Evolutionary conservation across 2,113 vertebrate genomes (phyloP).

Genomic region (Brienomyrus longianalis): DNA sequence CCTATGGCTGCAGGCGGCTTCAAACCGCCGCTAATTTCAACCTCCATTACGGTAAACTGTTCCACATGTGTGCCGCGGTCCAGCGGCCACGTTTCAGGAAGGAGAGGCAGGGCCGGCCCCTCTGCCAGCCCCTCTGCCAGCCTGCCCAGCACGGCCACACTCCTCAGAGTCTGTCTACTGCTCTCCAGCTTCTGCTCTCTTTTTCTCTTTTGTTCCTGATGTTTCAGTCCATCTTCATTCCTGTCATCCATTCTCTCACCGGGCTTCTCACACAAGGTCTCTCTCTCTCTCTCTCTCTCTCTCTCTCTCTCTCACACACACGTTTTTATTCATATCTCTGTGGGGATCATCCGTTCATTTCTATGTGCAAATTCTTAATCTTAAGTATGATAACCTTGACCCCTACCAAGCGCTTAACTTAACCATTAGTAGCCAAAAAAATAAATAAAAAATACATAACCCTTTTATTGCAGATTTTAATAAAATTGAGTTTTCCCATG

Average conservation of each 20-base stretch:
- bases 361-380: not conserved
- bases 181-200: constrained; percentile 1
- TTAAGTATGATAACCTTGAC: not conserved
- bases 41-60: constrained; percentile 78
- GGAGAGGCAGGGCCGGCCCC: constrained; percentile 54
- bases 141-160: not conserved
- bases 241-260: not conserved
- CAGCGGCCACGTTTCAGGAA: constrained; percentile 72
- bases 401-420: not conserved
- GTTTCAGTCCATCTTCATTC: not conserved
- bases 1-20: constrained; percentile 72
- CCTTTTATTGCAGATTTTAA: not conserved
- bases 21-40: constrained; percentile 76
- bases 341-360: not conserved
- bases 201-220: not conserved
- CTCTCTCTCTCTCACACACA: not conserved
- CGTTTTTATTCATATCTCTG: not conserved
- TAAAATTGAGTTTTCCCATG: not conserved
- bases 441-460: not conserved
- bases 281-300: not conserved
- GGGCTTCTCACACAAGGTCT: not conserved
- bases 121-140: constrained; percentile 38
- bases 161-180: not conserved
- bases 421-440: not conserved
- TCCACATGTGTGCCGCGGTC: constrained; percentile 48